Percentiles rank a stretch among this genome's conserved stretches.
Conservation (phyloP, 37 sponge, comb jelly and placozoan genomes). For the Ianthella basta region DNA sequence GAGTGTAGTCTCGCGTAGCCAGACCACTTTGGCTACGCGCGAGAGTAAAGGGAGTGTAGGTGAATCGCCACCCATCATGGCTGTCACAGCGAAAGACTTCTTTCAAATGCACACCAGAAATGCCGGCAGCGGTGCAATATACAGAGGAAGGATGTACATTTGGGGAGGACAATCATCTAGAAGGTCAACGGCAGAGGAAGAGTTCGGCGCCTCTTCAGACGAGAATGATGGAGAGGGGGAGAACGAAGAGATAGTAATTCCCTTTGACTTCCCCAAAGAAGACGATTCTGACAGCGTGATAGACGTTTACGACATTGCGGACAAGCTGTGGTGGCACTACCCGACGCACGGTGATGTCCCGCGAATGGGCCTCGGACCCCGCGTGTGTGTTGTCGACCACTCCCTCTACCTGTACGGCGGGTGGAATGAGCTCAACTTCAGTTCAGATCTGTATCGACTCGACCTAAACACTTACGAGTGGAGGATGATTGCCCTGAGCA, state of each 20-base stretch:
- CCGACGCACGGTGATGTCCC: not conserved
- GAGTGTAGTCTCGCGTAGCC: no score
- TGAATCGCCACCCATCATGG: no score
- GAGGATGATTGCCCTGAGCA: constrained; percentile 31
- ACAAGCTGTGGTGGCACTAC: constrained; percentile 25
- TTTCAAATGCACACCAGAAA: no score
- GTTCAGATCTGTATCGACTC: constrained; percentile 50
- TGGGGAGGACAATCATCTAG: constrained; percentile 60
- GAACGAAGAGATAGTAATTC: not conserved
- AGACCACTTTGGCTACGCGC: no score
- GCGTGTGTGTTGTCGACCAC: not conserved
- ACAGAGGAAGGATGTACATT: constrained; percentile 43
- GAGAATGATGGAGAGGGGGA: not conserved
- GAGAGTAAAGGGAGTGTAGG: no score
- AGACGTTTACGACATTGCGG: not conserved
- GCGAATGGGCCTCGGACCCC: not conserved
- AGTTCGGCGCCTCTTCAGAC: not conserved
- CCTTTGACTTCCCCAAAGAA: constrained; percentile 24
- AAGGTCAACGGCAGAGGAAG: not conserved
- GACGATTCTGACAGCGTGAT: not conserved
- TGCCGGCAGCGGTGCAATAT: constrained; percentile 58
- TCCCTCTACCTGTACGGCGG: constrained; percentile 64
- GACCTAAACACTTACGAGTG: constrained; percentile 35
- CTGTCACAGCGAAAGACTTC: no score
- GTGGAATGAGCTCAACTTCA: constrained; percentile 46